These are phyloP conservation scores for Scolopax mira DNA, from an alignment of 2,113 vertebrate species.

Conservation along the genomic window DNA sequence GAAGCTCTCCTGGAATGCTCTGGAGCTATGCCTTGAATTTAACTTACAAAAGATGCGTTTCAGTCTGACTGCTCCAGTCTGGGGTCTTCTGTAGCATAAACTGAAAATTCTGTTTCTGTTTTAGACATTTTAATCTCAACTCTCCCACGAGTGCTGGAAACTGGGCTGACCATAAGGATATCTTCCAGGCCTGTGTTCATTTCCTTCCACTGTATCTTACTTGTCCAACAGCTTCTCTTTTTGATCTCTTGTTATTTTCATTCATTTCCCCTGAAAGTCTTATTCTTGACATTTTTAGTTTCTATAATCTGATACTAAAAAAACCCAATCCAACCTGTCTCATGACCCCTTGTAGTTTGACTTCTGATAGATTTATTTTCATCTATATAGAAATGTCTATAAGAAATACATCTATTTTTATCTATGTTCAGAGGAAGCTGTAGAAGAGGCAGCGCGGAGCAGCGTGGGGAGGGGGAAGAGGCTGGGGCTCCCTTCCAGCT, in stretches of 20 bases:
- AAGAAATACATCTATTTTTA: background rate
- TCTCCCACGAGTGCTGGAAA: background rate
- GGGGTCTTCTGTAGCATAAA: constrained; percentile 12
- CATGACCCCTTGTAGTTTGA: background rate
- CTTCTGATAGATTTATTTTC: background rate
- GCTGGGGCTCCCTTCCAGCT: background rate
- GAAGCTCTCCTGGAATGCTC: constrained; percentile 3
- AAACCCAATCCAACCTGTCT: background rate
- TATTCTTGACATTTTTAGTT: constrained; percentile 21
- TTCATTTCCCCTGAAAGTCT: background rate
- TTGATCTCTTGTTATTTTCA: constrained; percentile 7
- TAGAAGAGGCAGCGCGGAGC: accelerated
- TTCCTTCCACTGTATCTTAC: background rate
- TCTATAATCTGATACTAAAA: background rate
- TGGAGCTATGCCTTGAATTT: background rate
- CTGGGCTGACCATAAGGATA: background rate
- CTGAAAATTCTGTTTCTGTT: constrained; percentile 34
- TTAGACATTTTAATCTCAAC: constrained; percentile 42
- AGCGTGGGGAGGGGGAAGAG: background rate
- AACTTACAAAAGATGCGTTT: background rate
- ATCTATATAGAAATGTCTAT: background rate
- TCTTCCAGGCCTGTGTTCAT: constrained; percentile 23
- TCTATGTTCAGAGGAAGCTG: background rate
- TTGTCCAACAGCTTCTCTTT: background rate
- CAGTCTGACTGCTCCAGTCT: constrained; percentile 26